Percentiles rank a stretch among this genome's conserved stretches.
Evolutionary conservation across 2,888 invertebrate species (phyloP).

Genomic region (Megamerina dolium): DNA sequence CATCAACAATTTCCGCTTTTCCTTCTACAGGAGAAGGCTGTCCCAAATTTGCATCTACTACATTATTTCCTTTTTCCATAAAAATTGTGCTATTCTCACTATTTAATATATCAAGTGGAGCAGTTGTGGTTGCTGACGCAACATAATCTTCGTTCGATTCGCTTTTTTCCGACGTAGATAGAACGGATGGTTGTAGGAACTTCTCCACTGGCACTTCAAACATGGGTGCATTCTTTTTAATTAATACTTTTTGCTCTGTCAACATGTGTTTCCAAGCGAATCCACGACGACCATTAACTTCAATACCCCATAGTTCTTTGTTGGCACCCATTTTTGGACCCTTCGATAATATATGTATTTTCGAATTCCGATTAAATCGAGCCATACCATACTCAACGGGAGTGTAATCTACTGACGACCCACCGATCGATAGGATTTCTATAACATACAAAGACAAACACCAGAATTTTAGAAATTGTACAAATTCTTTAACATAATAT

Average conservation of each 20-base stretch:
- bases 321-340: constrained; percentile 58
- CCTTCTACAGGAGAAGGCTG: constrained; percentile 23
- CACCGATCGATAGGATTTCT: too few relatives aligned
- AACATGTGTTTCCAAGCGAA: constrained; percentile 59
- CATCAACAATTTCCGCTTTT: constrained; percentile 56
- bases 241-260: constrained; percentile 55
- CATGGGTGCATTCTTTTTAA: constrained; percentile 40
- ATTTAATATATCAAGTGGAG: too few relatives aligned
- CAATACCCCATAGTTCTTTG: constrained; percentile 59
- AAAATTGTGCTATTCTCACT: too few relatives aligned
- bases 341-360: constrained; percentile 64
- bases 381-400: constrained; percentile 55
- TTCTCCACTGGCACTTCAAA: constrained; percentile 49
- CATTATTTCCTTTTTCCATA: too few relatives aligned
- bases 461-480: too few relatives aligned
- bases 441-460: too few relatives aligned
- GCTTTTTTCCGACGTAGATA: too few relatives aligned
- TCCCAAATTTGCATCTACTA: constrained; percentile 2
- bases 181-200: too few relatives aligned
- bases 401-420: too few relatives aligned
- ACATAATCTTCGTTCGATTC: too few relatives aligned
- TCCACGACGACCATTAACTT: constrained; percentile 62
- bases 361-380: constrained; percentile 56
- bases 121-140: constrained; percentile 14
- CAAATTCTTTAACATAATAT: too few relatives aligned